Evolutionary conservation across 1,140 invertebrate genomes (phyloP).

Genomic region (Amphibalanus amphitrite): DNA sequence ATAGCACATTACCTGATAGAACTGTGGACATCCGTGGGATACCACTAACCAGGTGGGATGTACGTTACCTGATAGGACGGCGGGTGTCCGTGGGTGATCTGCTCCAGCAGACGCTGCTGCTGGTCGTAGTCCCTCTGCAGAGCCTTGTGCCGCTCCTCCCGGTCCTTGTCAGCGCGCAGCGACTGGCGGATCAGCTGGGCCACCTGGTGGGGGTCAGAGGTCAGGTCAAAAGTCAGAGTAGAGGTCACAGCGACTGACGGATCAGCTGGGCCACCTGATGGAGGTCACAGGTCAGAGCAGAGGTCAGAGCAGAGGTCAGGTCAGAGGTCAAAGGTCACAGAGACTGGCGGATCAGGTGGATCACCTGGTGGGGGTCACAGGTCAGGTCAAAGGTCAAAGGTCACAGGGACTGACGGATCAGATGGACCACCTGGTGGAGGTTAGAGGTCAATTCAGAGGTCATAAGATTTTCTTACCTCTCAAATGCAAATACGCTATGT

Average conservation of each 20-base stretch:
- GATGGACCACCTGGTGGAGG: constrained; percentile 37
- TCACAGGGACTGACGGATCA: constrained; percentile 83
- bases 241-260: constrained; percentile 19
- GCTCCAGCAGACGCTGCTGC: constrained; percentile 41
- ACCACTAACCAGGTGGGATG: too few relatives aligned
- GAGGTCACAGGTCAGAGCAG: neutral
- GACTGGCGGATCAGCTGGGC: constrained; percentile 83
- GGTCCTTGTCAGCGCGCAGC: constrained; percentile 63
- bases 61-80: neutral
- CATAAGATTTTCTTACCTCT: too few relatives aligned
- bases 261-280: constrained; percentile 17
- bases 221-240: neutral
- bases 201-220: constrained; percentile 27
- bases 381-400: constrained; percentile 28
- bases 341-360: neutral
- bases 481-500: too few relatives aligned
- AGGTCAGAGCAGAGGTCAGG: too few relatives aligned
- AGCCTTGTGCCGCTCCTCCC: constrained; percentile 41
- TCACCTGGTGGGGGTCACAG: too few relatives aligned
- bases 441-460: neutral
- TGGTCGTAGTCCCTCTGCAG: constrained; percentile 11
- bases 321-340: too few relatives aligned
- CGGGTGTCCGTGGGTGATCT: neutral
- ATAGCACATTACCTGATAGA: too few relatives aligned
- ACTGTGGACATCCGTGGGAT: too few relatives aligned